Conservation (phyloP, 2,113 vertebrate species). For the Euleptes europaea region DNA sequence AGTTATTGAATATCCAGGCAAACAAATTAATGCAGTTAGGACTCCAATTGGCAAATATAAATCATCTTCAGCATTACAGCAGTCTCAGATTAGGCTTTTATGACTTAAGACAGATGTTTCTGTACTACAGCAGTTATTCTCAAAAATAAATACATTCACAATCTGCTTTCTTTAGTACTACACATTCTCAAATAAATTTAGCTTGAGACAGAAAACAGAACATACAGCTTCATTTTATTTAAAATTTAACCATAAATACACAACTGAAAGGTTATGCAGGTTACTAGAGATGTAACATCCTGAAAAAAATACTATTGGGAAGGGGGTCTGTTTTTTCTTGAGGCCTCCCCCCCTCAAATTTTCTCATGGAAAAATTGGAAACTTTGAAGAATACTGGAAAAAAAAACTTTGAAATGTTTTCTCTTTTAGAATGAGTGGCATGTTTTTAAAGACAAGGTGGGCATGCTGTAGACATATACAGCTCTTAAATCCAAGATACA, state of each 20-base stretch:
- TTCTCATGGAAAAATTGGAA: too few relatives aligned
- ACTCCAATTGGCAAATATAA: background rate
- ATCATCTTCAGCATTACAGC: background rate
- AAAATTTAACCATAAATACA: background rate
- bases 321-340: too few relatives aligned
- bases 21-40: constrained; percentile 17
- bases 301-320: too few relatives aligned
- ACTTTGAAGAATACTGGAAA: too few relatives aligned
- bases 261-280: background rate
- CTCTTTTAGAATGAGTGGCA: too few relatives aligned
- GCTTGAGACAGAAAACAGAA: background rate
- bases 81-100: background rate
- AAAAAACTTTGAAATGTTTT: too few relatives aligned
- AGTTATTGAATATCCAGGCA: background rate
- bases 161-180: background rate
- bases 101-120: background rate
- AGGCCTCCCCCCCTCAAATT: too few relatives aligned
- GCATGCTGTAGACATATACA: too few relatives aligned
- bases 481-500: too few relatives aligned
- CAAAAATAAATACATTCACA: background rate
- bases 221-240: background rate
- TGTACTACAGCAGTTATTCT: background rate
- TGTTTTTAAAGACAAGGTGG: too few relatives aligned
- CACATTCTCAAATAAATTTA: background rate
- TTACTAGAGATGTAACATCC: too few relatives aligned